Evolutionary conservation across 2,888 invertebrate species (phyloP).

Genomic region (Melieria picta): DNA sequence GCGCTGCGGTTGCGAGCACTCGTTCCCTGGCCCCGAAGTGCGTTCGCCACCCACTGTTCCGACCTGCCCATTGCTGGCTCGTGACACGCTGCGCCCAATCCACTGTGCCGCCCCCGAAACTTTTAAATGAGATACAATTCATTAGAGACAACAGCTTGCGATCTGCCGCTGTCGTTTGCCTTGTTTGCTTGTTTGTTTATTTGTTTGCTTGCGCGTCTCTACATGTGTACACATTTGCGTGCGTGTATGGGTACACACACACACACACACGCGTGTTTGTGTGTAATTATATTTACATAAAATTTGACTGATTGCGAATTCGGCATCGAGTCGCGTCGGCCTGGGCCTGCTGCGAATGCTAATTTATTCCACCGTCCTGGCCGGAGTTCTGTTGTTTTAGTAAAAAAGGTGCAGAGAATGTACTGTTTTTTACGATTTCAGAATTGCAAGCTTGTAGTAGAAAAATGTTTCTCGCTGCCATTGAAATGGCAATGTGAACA

Average conservation of each 20-base stretch:
- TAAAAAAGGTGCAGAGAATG: neutral
- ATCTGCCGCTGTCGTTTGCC: neutral
- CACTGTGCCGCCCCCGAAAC: neutral
- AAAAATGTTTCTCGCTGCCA: no score
- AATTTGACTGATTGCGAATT: neutral
- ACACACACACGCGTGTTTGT: neutral
- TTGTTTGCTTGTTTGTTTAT: neutral
- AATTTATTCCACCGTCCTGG: no score
- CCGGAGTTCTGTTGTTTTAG: neutral
- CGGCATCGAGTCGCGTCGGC: neutral
- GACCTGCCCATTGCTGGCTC: no score
- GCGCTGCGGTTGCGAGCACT: no score
- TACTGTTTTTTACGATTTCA: no score
- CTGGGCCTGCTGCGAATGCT: neutral
- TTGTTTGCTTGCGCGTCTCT: neutral
- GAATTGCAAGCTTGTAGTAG: no score
- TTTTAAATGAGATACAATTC: conserved; percentile 14
- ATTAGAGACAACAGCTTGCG: conserved; percentile 1
- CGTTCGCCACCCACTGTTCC: no score
- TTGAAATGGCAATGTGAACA: no score
- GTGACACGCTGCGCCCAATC: no score
- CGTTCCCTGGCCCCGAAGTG: no score
- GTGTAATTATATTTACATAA: neutral
- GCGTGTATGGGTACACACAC: neutral
- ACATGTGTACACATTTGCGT: neutral